Conservation (phyloP, 2,888 invertebrate species). For the Lasioglossum leucozonium region DNA sequence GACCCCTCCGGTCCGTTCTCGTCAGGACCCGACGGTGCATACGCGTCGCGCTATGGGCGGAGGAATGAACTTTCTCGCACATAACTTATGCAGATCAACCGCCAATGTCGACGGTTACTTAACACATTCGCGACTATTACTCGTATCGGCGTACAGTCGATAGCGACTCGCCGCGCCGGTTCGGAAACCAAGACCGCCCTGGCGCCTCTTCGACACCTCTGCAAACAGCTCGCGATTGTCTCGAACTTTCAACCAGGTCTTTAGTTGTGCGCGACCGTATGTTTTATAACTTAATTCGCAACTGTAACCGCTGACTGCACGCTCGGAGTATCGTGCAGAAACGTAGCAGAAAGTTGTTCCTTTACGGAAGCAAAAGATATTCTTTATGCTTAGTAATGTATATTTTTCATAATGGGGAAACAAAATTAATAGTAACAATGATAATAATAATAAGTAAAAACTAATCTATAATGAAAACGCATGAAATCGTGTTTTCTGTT, state of each 20-base stretch:
- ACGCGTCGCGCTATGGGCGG: slow-evolving; percentile 65
- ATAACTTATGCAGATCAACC: slow-evolving; percentile 79
- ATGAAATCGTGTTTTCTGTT: not conserved
- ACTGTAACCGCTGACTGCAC: not conserved
- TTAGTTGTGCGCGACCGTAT: not conserved
- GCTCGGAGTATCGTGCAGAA: not conserved
- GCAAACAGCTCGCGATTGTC: slow-evolving; percentile 10
- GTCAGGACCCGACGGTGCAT: not conserved
- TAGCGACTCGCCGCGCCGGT: slow-evolving; percentile 64
- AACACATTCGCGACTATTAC: slow-evolving; percentile 72
- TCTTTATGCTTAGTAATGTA: not conserved
- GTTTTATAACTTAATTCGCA: slow-evolving; percentile 2
- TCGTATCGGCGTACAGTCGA: slow-evolving; percentile 38
- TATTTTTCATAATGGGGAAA: not conserved
- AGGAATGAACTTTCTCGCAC: slow-evolving; percentile 77
- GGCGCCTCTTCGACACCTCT: slow-evolving; percentile 68
- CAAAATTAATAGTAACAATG: not conserved
- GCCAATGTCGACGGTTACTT: slow-evolving; percentile 77
- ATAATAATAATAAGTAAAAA: no score
- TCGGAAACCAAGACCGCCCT: slow-evolving; percentile 57
- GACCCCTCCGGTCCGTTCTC: not conserved
- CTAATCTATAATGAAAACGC: no score
- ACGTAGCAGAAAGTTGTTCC: not conserved
- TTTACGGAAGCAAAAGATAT: not conserved
- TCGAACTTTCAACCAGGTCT: not conserved